Percentiles rank a stretch among this genome's conserved stretches.
Evolutionary conservation across 2,888 invertebrate species (phyloP).

Genomic region (Rhorus exstirpatorius): DNA sequence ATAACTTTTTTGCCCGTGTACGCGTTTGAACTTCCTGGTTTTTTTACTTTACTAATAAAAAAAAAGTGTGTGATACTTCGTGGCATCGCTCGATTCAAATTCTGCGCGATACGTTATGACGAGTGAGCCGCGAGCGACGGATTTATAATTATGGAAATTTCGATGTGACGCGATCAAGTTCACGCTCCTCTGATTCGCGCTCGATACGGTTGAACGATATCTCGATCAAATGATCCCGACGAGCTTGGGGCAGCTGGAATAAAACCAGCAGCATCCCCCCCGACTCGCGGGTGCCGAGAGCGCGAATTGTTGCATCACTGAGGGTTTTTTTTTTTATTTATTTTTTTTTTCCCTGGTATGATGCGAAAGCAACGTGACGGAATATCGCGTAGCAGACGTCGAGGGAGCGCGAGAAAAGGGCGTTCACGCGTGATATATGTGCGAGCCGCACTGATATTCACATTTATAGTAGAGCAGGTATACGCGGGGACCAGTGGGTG

Average conservation of each 20-base stretch:
- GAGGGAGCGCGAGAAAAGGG: slow-evolving; percentile 34
- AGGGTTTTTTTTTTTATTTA: slow-evolving; percentile 52
- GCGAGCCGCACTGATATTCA: slow-evolving; percentile 79
- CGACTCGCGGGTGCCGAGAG: neutral
- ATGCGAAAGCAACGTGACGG: slow-evolving; percentile 48
- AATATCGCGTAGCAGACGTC: slow-evolving; percentile 42
- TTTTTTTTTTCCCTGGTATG: slow-evolving; percentile 71
- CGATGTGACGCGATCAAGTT: slow-evolving; percentile 2
- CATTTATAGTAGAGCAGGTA: slow-evolving; percentile 70
- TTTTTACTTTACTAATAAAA: slow-evolving; percentile 12
- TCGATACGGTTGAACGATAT: neutral
- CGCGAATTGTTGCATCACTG: slow-evolving; percentile 54
- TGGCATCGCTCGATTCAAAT: neutral
- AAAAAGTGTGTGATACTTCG: neutral
- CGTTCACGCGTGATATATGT: slow-evolving; percentile 60
- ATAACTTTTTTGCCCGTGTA: slow-evolving; percentile 5
- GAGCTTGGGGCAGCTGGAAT: slow-evolving; percentile 5
- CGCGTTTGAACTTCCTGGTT: slow-evolving; percentile 1
- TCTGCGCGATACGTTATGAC: neutral
- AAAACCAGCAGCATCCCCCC: neutral
- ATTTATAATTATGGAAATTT: slow-evolving; percentile 32
- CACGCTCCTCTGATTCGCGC: neutral
- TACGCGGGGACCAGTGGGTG: slow-evolving; percentile 66
- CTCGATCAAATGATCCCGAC: neutral
- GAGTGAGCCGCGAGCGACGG: slow-evolving; percentile 8